phyloP scores from a whole-genome alignment of 2,113 vertebrate genomes.

The Alouatta palliata region DNA sequence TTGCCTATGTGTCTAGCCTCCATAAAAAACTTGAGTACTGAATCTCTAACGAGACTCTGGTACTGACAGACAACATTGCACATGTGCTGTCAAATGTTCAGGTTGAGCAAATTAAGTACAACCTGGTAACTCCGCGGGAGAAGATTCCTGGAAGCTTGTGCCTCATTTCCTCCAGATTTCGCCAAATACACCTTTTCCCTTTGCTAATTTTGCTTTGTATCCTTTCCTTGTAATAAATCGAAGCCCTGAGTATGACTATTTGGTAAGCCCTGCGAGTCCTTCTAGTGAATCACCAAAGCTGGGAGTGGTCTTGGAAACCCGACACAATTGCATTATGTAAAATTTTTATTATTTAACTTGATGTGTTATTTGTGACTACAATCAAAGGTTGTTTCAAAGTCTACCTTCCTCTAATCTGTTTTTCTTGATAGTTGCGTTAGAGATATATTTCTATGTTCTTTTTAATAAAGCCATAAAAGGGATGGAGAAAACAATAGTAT shows the following conservation, averaged over 20 bases:
- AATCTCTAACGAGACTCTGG: background rate
- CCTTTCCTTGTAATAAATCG: background rate
- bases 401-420: background rate
- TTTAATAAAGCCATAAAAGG: background rate
- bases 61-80: background rate
- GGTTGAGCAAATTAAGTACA: too few species aligned
- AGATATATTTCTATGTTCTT: background rate
- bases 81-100: too few species aligned
- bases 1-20: background rate
- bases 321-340: background rate
- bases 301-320: background rate
- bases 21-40: background rate
- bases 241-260: background rate
- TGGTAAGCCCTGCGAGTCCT: background rate
- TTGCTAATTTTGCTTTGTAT: background rate
- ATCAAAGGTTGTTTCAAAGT: background rate
- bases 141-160: background rate
- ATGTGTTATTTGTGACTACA: background rate
- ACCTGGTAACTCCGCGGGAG: background rate
- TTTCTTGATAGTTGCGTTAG: background rate
- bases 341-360: background rate
- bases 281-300: background rate
- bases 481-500: background rate
- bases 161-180: background rate
- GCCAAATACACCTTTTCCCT: background rate